Evolutionary conservation across 2,113 vertebrate genomes (phyloP).

Genomic region (Bucco capensis): DNA sequence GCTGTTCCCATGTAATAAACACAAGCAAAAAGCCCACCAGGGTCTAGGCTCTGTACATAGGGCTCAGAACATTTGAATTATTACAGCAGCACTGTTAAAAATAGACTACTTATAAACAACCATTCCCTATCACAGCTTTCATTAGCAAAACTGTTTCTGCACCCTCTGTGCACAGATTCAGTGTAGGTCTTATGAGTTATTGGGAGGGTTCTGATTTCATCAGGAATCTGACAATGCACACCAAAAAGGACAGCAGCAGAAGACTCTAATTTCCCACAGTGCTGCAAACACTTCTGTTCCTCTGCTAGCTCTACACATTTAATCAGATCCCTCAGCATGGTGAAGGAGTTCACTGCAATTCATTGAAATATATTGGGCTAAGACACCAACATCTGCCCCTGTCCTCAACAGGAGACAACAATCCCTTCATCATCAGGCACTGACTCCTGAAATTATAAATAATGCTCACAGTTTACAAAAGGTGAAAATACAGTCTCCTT

Average conservation of each 20-base stretch:
- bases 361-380: not conserved
- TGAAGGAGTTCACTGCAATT: not conserved
- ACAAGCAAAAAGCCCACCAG: not conserved
- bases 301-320: not conserved
- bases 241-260: not conserved
- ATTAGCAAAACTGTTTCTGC: not conserved
- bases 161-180: not conserved
- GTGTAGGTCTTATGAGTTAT: not conserved
- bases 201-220: not conserved
- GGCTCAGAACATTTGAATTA: not conserved
- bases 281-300: not conserved
- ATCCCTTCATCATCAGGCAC: not conserved
- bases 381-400: not conserved
- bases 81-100: slow-evolving; percentile 22
- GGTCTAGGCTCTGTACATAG: not conserved
- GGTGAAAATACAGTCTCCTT: not conserved
- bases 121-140: not conserved
- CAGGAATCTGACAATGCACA: not conserved
- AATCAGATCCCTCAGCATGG: not conserved
- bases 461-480: not conserved
- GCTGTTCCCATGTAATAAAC: not conserved
- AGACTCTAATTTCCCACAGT: not conserved
- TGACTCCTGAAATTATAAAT: not conserved
- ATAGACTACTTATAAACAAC: not conserved
- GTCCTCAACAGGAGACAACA: no score